Conservation (phyloP, 2,888 invertebrate species). For the Caenorhabditis angaria region DNA sequence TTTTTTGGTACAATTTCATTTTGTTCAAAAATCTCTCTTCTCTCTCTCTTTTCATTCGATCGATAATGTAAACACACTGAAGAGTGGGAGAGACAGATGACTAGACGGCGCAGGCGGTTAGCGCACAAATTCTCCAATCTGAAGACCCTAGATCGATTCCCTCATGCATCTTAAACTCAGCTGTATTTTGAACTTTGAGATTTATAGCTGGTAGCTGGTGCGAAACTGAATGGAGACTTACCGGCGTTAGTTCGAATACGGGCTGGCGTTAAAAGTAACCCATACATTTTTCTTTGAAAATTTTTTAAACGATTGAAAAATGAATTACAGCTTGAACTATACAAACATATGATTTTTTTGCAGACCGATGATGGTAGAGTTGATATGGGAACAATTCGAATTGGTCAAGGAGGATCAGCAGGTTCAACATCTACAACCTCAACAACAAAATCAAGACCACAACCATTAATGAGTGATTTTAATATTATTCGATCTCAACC, state of each 20-base stretch:
- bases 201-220: conserved; percentile 46
- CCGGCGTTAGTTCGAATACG: conserved; percentile 35
- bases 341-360: not conserved
- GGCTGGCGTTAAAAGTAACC: conserved; percentile 44
- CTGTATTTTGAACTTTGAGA: conserved; percentile 33
- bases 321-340: no score
- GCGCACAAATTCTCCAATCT: not conserved
- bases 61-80: not conserved
- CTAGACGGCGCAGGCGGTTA: conserved; percentile 30
- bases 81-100: not conserved
- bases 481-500: not conserved
- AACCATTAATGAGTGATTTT: conserved; percentile 18
- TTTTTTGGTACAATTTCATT: no score
- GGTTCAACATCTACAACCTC: no score
- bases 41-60: not conserved
- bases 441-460: no score
- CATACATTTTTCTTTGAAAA: conserved; percentile 27
- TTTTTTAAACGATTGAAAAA: no score
- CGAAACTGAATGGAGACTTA: conserved; percentile 38
- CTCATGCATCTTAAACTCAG: conserved; percentile 31
- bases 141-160: conserved; percentile 23
- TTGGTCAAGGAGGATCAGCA: conserved; percentile 42
- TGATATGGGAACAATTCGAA: conserved; percentile 67
- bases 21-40: not conserved
- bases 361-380: conserved; percentile 39